phyloP scores from a whole-genome alignment of 2,113 vertebrate species.

The Oxyruncus cristatus region DNA sequence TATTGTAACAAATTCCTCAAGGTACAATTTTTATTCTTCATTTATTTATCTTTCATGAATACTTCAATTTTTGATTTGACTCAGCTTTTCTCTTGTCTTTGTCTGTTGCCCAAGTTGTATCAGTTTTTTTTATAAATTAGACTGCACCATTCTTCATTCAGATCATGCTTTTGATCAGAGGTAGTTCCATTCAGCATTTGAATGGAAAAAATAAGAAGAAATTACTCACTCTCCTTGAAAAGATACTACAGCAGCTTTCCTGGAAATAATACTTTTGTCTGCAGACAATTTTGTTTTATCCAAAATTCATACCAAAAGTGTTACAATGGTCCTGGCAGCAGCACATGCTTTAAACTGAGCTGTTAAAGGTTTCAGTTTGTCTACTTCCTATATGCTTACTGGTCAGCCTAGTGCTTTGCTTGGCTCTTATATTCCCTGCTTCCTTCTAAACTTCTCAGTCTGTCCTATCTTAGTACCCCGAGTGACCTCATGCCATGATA shows the following conservation, averaged over 20 bases:
- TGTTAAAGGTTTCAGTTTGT: background rate
- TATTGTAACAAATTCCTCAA: background rate
- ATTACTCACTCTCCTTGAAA: background rate
- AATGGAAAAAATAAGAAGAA: background rate
- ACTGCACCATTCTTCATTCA: background rate
- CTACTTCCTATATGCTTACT: background rate
- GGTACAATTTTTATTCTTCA: background rate
- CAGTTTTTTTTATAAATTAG: background rate
- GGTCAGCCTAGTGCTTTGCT: background rate
- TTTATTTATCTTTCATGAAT: background rate
- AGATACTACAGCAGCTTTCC: background rate
- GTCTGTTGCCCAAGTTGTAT: background rate
- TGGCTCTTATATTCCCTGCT: background rate
- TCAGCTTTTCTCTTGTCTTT: background rate
- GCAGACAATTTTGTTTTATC: background rate
- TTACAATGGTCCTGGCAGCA: background rate
- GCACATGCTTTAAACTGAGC: background rate
- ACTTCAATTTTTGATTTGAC: background rate
- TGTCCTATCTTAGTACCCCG: rapidly evolving
- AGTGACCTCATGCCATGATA: background rate
- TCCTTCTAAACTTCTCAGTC: background rate
- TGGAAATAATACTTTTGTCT: background rate
- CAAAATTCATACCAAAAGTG: background rate
- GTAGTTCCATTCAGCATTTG: background rate
- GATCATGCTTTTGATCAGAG: background rate